Conservation (phyloP, 2,888 invertebrate genomes). For the Epinotia bilunana region DNA sequence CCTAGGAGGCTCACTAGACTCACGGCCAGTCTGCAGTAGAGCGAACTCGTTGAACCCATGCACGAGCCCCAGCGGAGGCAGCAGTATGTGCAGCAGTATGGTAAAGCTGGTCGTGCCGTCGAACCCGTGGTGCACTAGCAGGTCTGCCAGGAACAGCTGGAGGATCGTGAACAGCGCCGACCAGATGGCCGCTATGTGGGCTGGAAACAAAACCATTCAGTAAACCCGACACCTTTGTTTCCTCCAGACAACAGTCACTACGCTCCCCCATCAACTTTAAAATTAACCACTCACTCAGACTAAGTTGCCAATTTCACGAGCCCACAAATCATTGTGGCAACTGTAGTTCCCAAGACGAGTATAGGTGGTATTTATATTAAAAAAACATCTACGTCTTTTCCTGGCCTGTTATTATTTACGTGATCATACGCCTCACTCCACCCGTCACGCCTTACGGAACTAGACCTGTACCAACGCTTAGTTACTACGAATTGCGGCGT, state of each 20-base stretch:
- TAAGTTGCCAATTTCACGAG: no score
- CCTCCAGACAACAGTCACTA: neutral
- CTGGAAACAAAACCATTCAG: constrained; percentile 51
- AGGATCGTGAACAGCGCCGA: constrained; percentile 66
- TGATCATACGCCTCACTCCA: no score
- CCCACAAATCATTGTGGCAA: no score
- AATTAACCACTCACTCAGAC: no score
- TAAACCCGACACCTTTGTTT: neutral
- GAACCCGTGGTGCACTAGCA: constrained; percentile 69
- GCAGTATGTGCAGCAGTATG: constrained; percentile 61
- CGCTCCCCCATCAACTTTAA: no score
- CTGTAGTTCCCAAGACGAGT: no score
- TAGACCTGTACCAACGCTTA: no score
- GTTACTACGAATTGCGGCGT: no score
- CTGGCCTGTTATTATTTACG: no score
- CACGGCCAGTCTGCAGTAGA: constrained; percentile 68
- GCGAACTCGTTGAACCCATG: constrained; percentile 73
- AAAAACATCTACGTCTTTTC: no score
- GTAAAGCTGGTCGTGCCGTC: constrained; percentile 57
- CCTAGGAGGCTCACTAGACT: constrained; percentile 48
- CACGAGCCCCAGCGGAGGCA: constrained; percentile 72
- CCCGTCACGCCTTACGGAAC: no score
- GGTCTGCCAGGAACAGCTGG: constrained; percentile 69
- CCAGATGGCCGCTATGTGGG: constrained; percentile 68
- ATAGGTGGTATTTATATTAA: no score